Conservation (phyloP, 2,797 vertebrate species). For the Sternarchorhynchus goeldii region DNA sequence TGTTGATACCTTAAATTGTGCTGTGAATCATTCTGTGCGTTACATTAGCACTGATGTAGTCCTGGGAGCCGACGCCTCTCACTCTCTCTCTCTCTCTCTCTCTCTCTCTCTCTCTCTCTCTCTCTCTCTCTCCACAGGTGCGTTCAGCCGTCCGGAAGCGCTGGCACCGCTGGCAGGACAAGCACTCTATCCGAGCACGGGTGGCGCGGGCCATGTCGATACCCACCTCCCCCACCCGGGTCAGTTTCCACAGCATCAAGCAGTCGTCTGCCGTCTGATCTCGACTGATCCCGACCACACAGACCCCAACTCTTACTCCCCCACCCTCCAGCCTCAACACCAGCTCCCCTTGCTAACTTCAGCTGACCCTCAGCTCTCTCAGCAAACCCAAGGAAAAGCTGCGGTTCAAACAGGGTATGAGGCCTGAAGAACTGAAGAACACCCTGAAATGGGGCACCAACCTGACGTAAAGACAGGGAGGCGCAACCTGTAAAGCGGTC, state of each 20-base stretch:
- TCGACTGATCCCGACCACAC: fast-evolving
- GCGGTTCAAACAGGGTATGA: conserved; percentile 57
- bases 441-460: conserved; percentile 6
- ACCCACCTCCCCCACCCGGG: conserved; percentile 86
- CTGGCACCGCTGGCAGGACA: conserved; percentile 94
- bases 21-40: not conserved
- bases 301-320: not conserved
- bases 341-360: conserved; percentile 12
- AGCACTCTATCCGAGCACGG: conserved; percentile 85
- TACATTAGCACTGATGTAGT: not conserved
- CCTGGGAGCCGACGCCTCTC: not conserved
- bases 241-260: conserved; percentile 96
- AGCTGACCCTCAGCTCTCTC: conserved; percentile 18
- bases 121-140: conserved; percentile 71
- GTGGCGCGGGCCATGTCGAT: conserved; percentile 88
- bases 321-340: not conserved
- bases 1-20: too few relatives aligned
- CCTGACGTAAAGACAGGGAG: not conserved
- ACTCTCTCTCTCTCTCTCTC: too few relatives aligned
- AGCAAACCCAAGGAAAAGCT: conserved; percentile 54
- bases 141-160: conserved; percentile 87
- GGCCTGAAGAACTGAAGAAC: conserved; percentile 17
- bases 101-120: too few relatives aligned
- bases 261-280: conserved; percentile 85
- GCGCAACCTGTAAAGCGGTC: not conserved